phyloP scores from a whole-genome alignment of 2,113 vertebrate species.

The Lagopus leucura region DNA sequence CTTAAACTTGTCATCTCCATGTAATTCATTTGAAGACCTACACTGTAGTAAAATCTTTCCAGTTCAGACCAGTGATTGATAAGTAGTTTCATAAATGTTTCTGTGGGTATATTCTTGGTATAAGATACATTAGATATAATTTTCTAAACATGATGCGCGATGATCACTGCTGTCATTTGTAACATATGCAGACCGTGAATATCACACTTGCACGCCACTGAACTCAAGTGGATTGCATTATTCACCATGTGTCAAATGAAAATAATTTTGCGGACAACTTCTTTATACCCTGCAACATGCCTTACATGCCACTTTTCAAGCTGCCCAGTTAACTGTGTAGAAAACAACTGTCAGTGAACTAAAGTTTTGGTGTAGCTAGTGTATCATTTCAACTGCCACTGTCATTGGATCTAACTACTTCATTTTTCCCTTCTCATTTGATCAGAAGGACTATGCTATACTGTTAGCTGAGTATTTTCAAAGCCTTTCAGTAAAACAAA shows the following conservation, averaged over 20 bases:
- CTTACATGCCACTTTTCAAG: neutral
- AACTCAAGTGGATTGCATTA: neutral
- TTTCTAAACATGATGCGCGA: neutral
- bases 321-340: neutral
- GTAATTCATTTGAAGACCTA: neutral
- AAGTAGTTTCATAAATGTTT: neutral
- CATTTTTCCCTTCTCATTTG: neutral
- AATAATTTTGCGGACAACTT: neutral
- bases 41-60: neutral
- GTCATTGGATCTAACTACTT: neutral
- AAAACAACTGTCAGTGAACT: neutral
- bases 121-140: neutral
- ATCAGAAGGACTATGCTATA: neutral
- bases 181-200: neutral
- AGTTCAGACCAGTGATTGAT: neutral
- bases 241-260: fast-evolving
- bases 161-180: neutral
- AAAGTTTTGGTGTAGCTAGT: neutral
- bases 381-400: neutral
- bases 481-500: neutral
- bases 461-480: neutral
- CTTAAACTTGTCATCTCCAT: neutral
- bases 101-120: neutral
- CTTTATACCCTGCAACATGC: neutral
- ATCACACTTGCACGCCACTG: neutral